A percentile compares a stretch with the other conserved stretches of the same genome.
Conservation (phyloP, 2,113 vertebrate species). For the chimpanzee (Pan troglodytes) region NHGRI_mPanTro3-v2.1_pri NC_072421.2:73200001-73200500, state of each 20-base stretch:
- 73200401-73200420: slow-evolving; percentile 24
- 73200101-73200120: slow-evolving; percentile 37
- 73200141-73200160: slow-evolving; percentile 42
- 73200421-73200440: not conserved
- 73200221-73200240: not conserved
- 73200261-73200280: slow-evolving; percentile 23
- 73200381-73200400: not conserved
- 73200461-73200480: slow-evolving; percentile 24
- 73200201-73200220: slow-evolving; percentile 14
- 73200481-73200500: slow-evolving; percentile 1
- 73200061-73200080: slow-evolving; percentile 11
- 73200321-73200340: not conserved
- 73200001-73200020: too few species aligned
- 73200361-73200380: not conserved
- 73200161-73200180: not conserved
- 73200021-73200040: too few species aligned
- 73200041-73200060: too few species aligned
- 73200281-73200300: not conserved
- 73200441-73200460: not conserved
- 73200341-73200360: slow-evolving; percentile 28
- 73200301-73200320: slow-evolving; percentile 30
- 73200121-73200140: slow-evolving; percentile 14
- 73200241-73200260: not conserved
- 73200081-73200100: not conserved
- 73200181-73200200: not conserved